phyloP scores from a whole-genome alignment of 1,140 invertebrate species.

The Trachymyrmex septentrionalis region DNA sequence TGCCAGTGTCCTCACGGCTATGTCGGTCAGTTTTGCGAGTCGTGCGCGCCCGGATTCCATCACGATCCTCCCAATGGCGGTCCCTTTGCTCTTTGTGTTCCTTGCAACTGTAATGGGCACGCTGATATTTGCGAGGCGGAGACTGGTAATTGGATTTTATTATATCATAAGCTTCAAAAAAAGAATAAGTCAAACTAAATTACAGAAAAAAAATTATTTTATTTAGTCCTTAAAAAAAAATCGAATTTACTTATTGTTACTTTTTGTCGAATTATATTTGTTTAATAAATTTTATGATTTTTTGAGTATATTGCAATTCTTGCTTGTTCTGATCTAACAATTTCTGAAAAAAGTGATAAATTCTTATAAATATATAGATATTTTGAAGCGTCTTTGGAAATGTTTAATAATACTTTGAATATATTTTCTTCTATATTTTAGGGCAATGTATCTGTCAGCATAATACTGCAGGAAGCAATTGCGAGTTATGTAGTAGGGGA shows the following conservation, averaged over 20 bases:
- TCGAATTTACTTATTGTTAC: neutral
- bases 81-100: conserved; percentile 96
- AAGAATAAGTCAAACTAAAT: neutral
- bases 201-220: neutral
- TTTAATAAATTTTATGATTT: neutral
- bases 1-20: conserved; percentile 98
- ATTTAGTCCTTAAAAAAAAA: neutral
- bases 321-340: neutral
- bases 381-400: neutral
- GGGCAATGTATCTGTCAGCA: conserved; percentile 98
- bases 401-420: conserved; percentile 12
- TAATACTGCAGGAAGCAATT: conserved; percentile 98
- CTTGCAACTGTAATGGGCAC: conserved; percentile 98
- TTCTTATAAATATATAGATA: neutral
- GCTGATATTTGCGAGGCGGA: conserved; percentile 98
- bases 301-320: neutral
- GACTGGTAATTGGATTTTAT: conserved; percentile 89
- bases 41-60: conserved; percentile 97
- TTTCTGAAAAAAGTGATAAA: neutral
- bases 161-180: neutral
- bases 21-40: conserved; percentile 98
- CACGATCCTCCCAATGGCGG: conserved; percentile 96
- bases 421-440: conserved; percentile 79
- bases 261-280: neutral
- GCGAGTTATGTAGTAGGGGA: conserved; percentile 96